A percentile compares a stretch with the other conserved stretches of the same genome.
These are phyloP conservation scores for Anthopleura sola DNA, from an alignment of 64 coral and sea anemone species.

Conservation along the genomic window DNA sequence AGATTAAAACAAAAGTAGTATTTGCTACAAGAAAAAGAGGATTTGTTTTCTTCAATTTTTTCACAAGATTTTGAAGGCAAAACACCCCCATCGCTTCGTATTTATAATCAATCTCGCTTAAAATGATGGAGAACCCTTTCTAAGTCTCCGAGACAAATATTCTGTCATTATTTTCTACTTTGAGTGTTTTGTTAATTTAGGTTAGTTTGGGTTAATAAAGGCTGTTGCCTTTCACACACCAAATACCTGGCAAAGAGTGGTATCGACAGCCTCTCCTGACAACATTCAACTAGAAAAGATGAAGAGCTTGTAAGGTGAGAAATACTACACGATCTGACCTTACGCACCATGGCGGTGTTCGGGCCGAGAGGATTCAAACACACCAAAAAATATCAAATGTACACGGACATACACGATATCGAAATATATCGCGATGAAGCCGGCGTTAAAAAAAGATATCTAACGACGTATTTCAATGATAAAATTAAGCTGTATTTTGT, in stretches of 20 bases:
- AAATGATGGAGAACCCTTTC: too few species aligned
- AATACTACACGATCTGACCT: not conserved
- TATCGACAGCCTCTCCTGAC: not conserved
- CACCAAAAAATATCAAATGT: too few species aligned
- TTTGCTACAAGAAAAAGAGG: too few species aligned
- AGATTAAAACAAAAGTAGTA: too few species aligned
- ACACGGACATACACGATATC: not conserved
- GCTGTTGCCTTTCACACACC: conserved; percentile 1
- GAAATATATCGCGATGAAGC: not conserved
- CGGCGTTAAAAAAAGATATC: too few species aligned
- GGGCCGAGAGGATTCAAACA: not conserved
- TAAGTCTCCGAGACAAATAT: too few species aligned
- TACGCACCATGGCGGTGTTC: conserved; percentile 9
- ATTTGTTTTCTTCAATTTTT: too few species aligned
- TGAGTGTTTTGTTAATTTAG: not conserved
- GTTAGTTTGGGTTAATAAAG: conserved; percentile 2
- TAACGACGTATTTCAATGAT: too few species aligned
- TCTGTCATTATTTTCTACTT: not conserved
- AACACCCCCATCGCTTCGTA: too few species aligned
- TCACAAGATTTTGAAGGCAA: too few species aligned
- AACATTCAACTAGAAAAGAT: conserved; percentile 3
- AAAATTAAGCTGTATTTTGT: too few species aligned
- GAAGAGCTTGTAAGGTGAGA: not conserved
- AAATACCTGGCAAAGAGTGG: conserved; percentile 9
- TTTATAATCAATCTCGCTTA: too few species aligned